Base-by-base conservation (phyloP, 1,140 invertebrate genomes). In the Anastrepha ludens region DNA sequence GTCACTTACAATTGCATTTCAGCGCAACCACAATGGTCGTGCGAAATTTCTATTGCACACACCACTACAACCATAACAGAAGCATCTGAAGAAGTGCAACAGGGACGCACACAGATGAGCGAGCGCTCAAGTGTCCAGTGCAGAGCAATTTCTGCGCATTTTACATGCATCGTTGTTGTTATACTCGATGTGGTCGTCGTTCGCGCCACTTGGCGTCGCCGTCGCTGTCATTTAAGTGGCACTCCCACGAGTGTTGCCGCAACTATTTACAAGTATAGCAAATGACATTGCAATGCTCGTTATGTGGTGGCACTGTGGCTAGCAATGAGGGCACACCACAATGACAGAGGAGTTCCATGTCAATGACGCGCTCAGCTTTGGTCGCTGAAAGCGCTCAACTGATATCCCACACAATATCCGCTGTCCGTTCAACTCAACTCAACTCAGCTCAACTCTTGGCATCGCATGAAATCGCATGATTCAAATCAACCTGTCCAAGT, bases 271-370 rank as follows among this genome's bases (percentile, higher is more conserved):
- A 47, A 81, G 47, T 41, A n/a, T 47, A 55, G 47, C 74, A 81
- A 81, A 81, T 81, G 74, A 81, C 74, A 81, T 55, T 81, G 67
- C 74, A 81, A 81, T 81, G 44, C 47, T 81, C n/a, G 74, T 81
- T 81, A 11, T 81, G 74, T 58, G 74, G 74, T 55, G 47, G 15
- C n/a, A 55, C 74, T 81, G 74, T 41, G 74, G n/a, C 74, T 50
- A 29, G 20, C 74, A 81, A 81, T 81, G 44, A 47, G 70, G 9
- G 17, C 7, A 55, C 47, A 81, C 74, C n/a, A 9, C 47, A 78
- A 15, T 3, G 7, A 15, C n/a, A 4, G 74, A n/a, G 3, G 47
- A 13, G 2, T 9, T 50, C n/a, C 41, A 55, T 81, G n/a, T 81
- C 74, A 81, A 29, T 55, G 47, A 81, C 74, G 74, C 20, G 74